These are phyloP conservation scores for Druceiella hillmani DNA, from an alignment of 2,888 invertebrate genomes.

Conservation along the genomic window DNA sequence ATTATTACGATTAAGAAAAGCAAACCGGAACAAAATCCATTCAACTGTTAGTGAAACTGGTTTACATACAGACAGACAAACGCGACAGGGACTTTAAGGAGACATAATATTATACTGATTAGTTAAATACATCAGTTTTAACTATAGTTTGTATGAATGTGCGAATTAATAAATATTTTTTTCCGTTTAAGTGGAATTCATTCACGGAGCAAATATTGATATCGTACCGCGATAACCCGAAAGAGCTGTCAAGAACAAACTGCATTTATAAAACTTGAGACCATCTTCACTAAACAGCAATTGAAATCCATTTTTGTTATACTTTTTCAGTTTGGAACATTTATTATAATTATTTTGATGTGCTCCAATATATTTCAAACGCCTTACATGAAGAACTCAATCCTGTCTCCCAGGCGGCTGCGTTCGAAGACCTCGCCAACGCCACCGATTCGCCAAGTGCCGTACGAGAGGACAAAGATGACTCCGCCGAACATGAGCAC, in stretches of 20 bases:
- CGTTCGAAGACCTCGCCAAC: constrained; percentile 55
- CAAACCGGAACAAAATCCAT: no score
- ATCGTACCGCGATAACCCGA: neutral
- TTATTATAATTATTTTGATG: neutral
- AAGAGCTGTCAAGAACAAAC: neutral
- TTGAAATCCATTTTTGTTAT: neutral
- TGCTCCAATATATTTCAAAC: constrained; percentile 5
- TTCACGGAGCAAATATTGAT: neutral
- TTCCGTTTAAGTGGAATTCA: no score
- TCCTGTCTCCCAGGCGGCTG: constrained; percentile 55
- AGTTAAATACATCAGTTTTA: no score
- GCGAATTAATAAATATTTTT: no score
- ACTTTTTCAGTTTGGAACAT: neutral
- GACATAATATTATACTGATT: no score
- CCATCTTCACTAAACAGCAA: neutral
- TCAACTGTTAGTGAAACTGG: no score
- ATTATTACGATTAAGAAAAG: no score
- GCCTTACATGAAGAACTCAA: constrained; percentile 68
- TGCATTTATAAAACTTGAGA: neutral
- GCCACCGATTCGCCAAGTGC: constrained; percentile 62
- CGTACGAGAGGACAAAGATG: constrained; percentile 59
- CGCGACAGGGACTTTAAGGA: no score
- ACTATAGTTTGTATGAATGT: no score
- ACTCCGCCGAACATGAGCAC: constrained; percentile 68
- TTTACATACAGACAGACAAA: no score